Evolutionary conservation across 2,113 vertebrate species (phyloP), one percentile per base, ranked within the genome.

Genomic region (Rhagologus leucostigma): DNA sequence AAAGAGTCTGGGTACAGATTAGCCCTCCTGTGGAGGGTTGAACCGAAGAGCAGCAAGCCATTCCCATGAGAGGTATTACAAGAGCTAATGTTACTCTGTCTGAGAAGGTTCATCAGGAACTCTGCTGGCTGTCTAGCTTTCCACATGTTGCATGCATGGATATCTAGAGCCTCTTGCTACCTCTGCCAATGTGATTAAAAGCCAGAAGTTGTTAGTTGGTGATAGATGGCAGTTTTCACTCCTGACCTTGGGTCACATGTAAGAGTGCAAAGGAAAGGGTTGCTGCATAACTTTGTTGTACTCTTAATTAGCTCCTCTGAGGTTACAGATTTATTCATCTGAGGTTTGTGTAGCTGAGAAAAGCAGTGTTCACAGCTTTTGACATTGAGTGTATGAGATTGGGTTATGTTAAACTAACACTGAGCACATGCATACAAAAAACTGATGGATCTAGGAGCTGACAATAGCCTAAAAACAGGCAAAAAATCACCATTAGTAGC

Each of bases 271-370:
- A 64, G 74, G 35, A 70, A 71, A 74, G 7, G 9, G 5, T 26
- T 87, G 76, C 49, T 76, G 53, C 47, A 86, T 39, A 49, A 19
- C 65, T 87, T 75, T 67, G 46, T 77, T 56, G n/a, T 79, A 20
- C 39, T 46, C 62, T 37, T 91, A 91, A 94, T 90, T 71, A 88
- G 52, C 79, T 92, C 82, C 67, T 91, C 57, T 94, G 92, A 94
- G 87, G 59, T 83, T 91, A 85, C 49, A 64, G 46, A 73, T 84
- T 84, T 92, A 52, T 60, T 30, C 42, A 52, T 68, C 37, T 80
- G 68, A 55, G 44, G 37, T 69, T 87, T 74, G 30, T 46, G 22
- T 68, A 77, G 73, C 65, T 80, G 44, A 73, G 35, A 49, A 74
- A 33, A 74, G 56, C 64, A 27, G 6, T 23, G 15, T 57, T 60